Evolutionary conservation across 2,113 vertebrate genomes (phyloP), one percentile per base, ranked within the genome.

Genomic region (Psittacula cyanocephala): DNA sequence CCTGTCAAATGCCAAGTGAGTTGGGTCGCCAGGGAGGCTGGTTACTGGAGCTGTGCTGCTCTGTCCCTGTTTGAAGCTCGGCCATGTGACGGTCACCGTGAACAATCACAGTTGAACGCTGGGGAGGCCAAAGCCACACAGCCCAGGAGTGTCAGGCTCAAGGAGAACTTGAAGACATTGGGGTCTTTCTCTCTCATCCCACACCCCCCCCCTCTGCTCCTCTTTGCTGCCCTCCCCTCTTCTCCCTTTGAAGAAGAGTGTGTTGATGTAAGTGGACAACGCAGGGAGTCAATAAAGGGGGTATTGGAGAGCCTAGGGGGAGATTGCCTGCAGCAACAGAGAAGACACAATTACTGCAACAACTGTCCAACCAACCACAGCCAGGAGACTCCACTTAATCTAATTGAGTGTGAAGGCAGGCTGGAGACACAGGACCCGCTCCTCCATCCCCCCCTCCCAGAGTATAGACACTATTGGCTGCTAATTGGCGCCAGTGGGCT

Each of bases 401-500:
- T 99, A 99, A 99, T 99, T 99, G 99, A 99, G 98, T 99, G 99
- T 98, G 99, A 99, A 99, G 99, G 99, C 98, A 98, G 99, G 98
- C 99, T 98, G 98, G 98, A 98, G 98, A 98, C 98, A 97, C 89
- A 91, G 97, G 97, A 96, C 94, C 90, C 71, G 35, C 96, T 96
- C 96, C 93, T 96, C 91, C 53, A 10, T 92, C 94, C 96, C 97
- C 97, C 97, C 96, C 91, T 71, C 93, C 96, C 97, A 93, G 92
- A 97, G 88, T 83, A 98, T 94, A 98, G 98, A 98, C 98, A 98
- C 98, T 99, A 99, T 99, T 99, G 99, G 99, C 98, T 99, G 99
- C 98, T 99, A 99, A 99, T 99, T 99, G 99, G 99, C 99, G 99
- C 99, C 99, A 99, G 98, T 99, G 98, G 98, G 98, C 98, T 99